Percentiles rank a stretch among this genome's conserved stretches.
These are phyloP conservation scores for Latheticus oryzae DNA, from an alignment of 2,888 invertebrate genomes.

Conservation along the genomic window DNA sequence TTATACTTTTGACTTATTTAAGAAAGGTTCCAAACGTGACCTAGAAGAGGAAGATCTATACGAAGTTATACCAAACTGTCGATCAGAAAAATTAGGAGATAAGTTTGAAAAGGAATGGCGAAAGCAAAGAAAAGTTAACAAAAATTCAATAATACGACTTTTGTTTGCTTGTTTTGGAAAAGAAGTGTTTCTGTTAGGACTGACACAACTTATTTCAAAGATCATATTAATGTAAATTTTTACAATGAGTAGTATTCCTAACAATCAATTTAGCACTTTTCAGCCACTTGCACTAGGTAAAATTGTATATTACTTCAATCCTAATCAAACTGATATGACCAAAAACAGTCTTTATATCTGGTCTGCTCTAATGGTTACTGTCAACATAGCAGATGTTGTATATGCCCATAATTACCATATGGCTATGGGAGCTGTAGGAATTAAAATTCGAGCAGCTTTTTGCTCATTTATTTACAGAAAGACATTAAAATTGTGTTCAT, in stretches of 20 bases:
- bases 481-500: conserved; percentile 49
- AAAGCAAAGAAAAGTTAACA: conserved; percentile 29
- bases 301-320: conserved; percentile 47
- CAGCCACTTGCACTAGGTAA: conserved; percentile 43
- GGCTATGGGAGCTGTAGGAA: conserved; percentile 81
- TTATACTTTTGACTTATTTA: conserved; percentile 75
- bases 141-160: conserved; percentile 23
- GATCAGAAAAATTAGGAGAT: conserved; percentile 47
- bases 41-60: conserved; percentile 73
- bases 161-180: conserved; percentile 32
- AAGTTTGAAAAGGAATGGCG: conserved; percentile 57
- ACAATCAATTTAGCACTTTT: conserved; percentile 30
- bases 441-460: conserved; percentile 83
- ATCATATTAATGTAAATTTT: conserved; percentile 26
- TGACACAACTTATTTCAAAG: conserved; percentile 29
- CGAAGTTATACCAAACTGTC: conserved; percentile 65
- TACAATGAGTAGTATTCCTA: neutral
- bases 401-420: conserved; percentile 82
- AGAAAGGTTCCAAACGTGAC: conserved; percentile 73
- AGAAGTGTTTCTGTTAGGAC: conserved; percentile 15
- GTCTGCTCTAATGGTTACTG: conserved; percentile 77
- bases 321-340: conserved; percentile 44
- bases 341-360: conserved; percentile 74
- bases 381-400: conserved; percentile 78
- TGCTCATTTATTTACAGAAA: conserved; percentile 87